A percentile compares a stretch with the other conserved stretches of the same genome.
Evolutionary conservation across 2,888 invertebrate genomes (phyloP).

Genomic region (Tachystola acroxantha): DNA sequence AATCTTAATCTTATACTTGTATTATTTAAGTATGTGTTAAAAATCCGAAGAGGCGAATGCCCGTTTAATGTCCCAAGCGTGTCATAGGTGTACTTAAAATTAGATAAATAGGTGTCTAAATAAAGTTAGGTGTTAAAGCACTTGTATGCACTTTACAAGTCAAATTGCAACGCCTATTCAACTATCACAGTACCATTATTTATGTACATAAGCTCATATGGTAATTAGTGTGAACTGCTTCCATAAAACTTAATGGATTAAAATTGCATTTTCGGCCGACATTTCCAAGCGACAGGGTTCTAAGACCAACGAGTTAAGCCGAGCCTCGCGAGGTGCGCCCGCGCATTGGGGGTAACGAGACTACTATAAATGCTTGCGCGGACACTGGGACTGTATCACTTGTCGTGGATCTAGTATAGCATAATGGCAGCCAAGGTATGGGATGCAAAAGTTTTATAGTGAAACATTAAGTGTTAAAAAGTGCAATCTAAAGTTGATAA

Average conservation of each 20-base stretch:
- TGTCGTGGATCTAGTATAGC: slow-evolving; percentile 59
- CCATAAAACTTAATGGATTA: slow-evolving; percentile 11
- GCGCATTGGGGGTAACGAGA: slow-evolving; percentile 55
- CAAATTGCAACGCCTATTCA: slow-evolving; percentile 1
- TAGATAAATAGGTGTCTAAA: too few relatives aligned
- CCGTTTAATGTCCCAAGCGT: too few relatives aligned
- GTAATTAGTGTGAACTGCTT: slow-evolving; percentile 7
- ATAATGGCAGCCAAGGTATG: slow-evolving; percentile 74
- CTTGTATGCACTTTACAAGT: too few relatives aligned
- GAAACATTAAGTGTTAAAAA: too few relatives aligned
- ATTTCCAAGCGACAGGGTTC: slow-evolving; percentile 27
- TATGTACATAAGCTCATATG: slow-evolving; percentile 4
- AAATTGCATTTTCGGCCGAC: slow-evolving; percentile 14
- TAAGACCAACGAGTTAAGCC: slow-evolving; percentile 9
- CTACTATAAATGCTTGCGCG: slow-evolving; percentile 62
- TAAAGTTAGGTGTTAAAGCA: too few relatives aligned
- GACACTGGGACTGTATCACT: slow-evolving; percentile 58
- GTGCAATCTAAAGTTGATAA: too few relatives aligned
- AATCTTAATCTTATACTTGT: too few relatives aligned
- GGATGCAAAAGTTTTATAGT: slow-evolving; percentile 3
- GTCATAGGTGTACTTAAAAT: too few relatives aligned
- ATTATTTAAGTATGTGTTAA: too few relatives aligned
- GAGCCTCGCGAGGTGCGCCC: slow-evolving; percentile 16
- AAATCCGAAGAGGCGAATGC: too few relatives aligned
- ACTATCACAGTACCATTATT: slow-evolving; percentile 3